These are phyloP conservation scores for Brachyhypopomus gauderio DNA, from an alignment of 2,113 vertebrate genomes.

Conservation along the genomic window DNA sequence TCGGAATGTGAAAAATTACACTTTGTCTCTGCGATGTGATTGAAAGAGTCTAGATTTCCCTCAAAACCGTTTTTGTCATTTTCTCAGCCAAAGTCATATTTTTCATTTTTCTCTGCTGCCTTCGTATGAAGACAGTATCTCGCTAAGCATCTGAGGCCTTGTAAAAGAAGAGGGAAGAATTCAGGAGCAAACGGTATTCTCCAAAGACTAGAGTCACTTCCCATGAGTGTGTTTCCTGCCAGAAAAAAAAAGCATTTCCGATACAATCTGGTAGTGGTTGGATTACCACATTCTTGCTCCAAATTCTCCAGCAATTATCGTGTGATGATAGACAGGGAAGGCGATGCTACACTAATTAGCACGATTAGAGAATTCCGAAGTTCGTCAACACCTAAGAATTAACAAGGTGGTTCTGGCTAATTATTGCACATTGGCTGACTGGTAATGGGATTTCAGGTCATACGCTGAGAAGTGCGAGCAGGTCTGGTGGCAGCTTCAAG, in stretches of 20 bases:
- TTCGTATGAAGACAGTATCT: conserved; percentile 12
- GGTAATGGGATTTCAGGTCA: conserved; percentile 18
- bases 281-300: neutral
- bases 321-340: conserved; percentile 22
- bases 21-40: neutral
- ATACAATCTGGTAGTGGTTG: neutral
- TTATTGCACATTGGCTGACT: conserved; percentile 33
- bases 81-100: neutral
- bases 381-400: neutral
- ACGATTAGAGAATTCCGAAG: conserved; percentile 3
- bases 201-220: conserved; percentile 45
- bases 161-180: neutral
- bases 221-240: conserved; percentile 45
- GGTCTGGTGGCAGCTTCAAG: conserved; percentile 1
- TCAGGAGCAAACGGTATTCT: conserved; percentile 29
- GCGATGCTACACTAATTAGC: neutral
- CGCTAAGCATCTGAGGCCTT: conserved; percentile 28
- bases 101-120: conserved; percentile 5
- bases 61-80: neutral
- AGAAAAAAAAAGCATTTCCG: conserved; percentile 38
- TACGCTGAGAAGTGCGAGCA: neutral
- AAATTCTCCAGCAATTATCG: conserved; percentile 4
- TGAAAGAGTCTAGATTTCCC: neutral
- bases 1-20: neutral
- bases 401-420: conserved; percentile 11